phyloP scores from a whole-genome alignment of 2,113 vertebrate genomes.

The Bostrychus sinensis region DNA sequence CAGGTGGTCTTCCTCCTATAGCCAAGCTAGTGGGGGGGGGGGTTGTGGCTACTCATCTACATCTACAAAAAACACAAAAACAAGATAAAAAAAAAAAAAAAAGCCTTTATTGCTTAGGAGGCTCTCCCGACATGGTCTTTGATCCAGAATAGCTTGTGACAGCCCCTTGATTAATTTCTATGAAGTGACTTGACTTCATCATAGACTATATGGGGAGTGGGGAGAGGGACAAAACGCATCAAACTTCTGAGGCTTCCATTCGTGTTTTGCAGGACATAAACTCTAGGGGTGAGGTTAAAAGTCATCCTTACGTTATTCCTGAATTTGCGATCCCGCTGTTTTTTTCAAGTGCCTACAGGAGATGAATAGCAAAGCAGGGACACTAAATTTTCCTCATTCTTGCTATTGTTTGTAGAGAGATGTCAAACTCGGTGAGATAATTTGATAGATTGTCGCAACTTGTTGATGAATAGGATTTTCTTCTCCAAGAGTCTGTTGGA shows the following conservation, averaged over 20 bases:
- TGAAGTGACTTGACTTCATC: constrained; percentile 32
- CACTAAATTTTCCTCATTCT: neutral
- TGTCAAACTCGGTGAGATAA: neutral
- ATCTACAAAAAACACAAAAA: constrained; percentile 27
- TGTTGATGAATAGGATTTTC: constrained; percentile 12
- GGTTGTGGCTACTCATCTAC: constrained; percentile 24
- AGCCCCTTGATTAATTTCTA: constrained; percentile 43
- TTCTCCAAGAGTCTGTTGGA: neutral
- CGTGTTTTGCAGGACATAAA: constrained; percentile 28
- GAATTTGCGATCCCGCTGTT: constrained; percentile 18
- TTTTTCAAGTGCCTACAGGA: neutral
- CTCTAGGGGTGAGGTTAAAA: constrained; percentile 41
- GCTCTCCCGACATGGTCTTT: constrained; percentile 10
- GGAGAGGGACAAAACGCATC: constrained; percentile 5
- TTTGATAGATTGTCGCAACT: constrained; percentile 8
- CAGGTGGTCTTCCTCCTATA: constrained; percentile 63
- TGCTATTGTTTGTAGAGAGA: constrained; percentile 9
- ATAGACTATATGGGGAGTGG: constrained; percentile 9
- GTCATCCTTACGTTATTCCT: constrained; percentile 35
- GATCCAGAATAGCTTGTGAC: constrained; percentile 27
- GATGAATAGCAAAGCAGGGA: constrained; percentile 19
- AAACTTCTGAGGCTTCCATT: constrained; percentile 27
- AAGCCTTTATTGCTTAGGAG: constrained; percentile 14
- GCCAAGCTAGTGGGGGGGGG: constrained; percentile 20
- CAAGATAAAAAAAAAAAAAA: constrained; percentile 31